Evolutionary conservation across 2,113 vertebrate genomes (phyloP), one percentile per base, ranked within the genome.

Genomic region (Phocoena sinus): DNA sequence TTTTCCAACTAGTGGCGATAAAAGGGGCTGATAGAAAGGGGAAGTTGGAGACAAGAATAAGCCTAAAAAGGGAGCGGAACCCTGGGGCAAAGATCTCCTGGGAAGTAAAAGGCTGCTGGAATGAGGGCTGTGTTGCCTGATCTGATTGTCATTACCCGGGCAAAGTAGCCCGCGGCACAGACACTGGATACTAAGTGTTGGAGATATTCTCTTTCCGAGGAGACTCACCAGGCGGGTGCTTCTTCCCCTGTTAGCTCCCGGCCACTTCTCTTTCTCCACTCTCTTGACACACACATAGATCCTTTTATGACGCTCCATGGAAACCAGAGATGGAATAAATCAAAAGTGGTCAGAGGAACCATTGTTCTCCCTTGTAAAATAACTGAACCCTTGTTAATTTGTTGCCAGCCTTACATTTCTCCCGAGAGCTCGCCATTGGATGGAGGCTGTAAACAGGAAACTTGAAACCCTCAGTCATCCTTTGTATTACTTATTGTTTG

Each of bases 291-390:
- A 97, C 97, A 97, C 84, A 1, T 14, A 97, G 92, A 96, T 92
- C 67, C 88, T 98, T 98, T 98, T 93, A 84, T 84, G 93, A 96
- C 67, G 98, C 95, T 94, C 98, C 94, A 65, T 94, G 96, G 96
- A 98, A 97, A 93, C 94, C 93, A 94, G 91, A 90, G 95, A 94
- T 67, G 67, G 97, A 83, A 96, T 82, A 97, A 98, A 97, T 82
- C 91, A 87, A 65, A 97, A 89, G 91, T 80, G 94, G 92, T 98
- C 96, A 97, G 93, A 98, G 95, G 91, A 58, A 41, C 91, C 96
- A 94, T 97, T 96, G 97, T 97, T 98, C 98, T 97, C 95, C 18
- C n/a, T 77, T 41, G 93, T 97, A 86, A 98, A 98, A 96, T 97
- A 98, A 97, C 95, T 82, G 65, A 77, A 77, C 65, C 80, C 62